Evolutionary conservation across 2,113 vertebrate species (phyloP).

Genomic region (Gadus chalcogrammus): DNA sequence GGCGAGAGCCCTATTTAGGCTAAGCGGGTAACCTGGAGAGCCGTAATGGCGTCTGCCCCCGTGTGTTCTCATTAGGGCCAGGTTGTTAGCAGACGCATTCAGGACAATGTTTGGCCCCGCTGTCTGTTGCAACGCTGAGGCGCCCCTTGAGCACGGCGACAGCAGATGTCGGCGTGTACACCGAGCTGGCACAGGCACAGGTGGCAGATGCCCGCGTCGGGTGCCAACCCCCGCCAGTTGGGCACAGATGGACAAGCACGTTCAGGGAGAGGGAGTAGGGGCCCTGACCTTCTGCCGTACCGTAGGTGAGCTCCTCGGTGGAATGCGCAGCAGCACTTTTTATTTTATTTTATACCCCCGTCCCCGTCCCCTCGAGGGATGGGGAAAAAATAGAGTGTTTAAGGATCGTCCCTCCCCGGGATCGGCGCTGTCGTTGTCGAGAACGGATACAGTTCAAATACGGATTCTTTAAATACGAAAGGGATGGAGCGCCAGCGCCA

Average conservation of each 20-base stretch:
- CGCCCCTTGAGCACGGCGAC: slow-evolving; percentile 88
- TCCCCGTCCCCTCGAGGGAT: too few relatives aligned
- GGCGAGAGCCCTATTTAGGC: too few relatives aligned
- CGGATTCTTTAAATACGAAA: too few relatives aligned
- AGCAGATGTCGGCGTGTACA: slow-evolving; percentile 97
- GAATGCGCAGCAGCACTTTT: background rate
- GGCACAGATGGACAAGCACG: slow-evolving; percentile 86
- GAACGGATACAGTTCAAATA: too few relatives aligned
- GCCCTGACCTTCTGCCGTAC: slow-evolving; percentile 79
- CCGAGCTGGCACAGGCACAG: slow-evolving; percentile 92
- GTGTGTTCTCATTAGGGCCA: slow-evolving; percentile 2
- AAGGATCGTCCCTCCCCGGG: too few relatives aligned
- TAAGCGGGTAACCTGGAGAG: background rate
- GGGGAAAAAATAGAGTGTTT: too few relatives aligned
- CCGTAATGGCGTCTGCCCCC: background rate
- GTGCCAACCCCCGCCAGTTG: slow-evolving; percentile 92
- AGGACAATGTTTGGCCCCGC: slow-evolving; percentile 23
- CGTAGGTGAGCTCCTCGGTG: slow-evolving; percentile 79
- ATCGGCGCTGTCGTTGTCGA: too few relatives aligned
- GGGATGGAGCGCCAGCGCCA: too few relatives aligned
- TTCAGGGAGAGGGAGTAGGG: slow-evolving; percentile 82
- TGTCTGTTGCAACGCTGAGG: slow-evolving; percentile 46
- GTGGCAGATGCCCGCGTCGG: slow-evolving; percentile 91
- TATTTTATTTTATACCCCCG: too few relatives aligned
- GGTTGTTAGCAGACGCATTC: slow-evolving; percentile 23